Percentiles rank a stretch among this genome's conserved stretches.
Conservation (phyloP, 2,888 invertebrate species). For the Lepidocyrtoides sp. region DNA sequence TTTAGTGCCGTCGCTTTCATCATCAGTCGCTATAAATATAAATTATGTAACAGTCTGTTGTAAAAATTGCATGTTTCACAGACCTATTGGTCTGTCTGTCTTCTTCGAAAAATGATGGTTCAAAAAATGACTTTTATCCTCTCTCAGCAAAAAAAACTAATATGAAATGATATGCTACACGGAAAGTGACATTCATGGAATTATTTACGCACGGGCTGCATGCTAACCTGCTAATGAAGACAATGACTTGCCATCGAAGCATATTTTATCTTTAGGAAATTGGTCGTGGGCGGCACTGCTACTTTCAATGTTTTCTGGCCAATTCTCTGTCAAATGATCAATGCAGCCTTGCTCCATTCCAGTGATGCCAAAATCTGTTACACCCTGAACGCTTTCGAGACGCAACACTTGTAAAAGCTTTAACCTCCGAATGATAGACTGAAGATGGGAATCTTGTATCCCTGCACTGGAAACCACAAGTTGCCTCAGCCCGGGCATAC, state of each 20-base stretch:
- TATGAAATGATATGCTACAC: too few relatives aligned
- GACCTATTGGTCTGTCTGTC: too few relatives aligned
- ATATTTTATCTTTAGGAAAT: slow-evolving; percentile 48
- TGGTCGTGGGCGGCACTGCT: neutral
- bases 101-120: too few relatives aligned
- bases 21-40: too few relatives aligned
- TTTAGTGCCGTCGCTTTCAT: too few relatives aligned
- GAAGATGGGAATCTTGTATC: slow-evolving; percentile 36
- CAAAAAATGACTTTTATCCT: too few relatives aligned
- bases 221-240: slow-evolving; percentile 51
- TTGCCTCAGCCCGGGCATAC: slow-evolving; percentile 46
- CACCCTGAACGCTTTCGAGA: slow-evolving; percentile 41
- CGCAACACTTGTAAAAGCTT: slow-evolving; percentile 52
- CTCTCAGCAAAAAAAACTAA: too few relatives aligned
- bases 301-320: slow-evolving; percentile 54
- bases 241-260: slow-evolving; percentile 57
- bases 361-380: slow-evolving; percentile 69
- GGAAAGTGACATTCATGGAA: too few relatives aligned
- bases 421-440: slow-evolving; percentile 48
- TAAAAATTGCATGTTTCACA: neutral
- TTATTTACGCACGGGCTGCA: neutral
- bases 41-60: too few relatives aligned
- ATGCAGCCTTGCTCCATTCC: slow-evolving; percentile 59
- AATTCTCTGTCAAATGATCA: slow-evolving; percentile 52
- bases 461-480: slow-evolving; percentile 47